phyloP scores from a whole-genome alignment of 2,797 vertebrate genomes.

The Brachymystax lenok region DNA sequence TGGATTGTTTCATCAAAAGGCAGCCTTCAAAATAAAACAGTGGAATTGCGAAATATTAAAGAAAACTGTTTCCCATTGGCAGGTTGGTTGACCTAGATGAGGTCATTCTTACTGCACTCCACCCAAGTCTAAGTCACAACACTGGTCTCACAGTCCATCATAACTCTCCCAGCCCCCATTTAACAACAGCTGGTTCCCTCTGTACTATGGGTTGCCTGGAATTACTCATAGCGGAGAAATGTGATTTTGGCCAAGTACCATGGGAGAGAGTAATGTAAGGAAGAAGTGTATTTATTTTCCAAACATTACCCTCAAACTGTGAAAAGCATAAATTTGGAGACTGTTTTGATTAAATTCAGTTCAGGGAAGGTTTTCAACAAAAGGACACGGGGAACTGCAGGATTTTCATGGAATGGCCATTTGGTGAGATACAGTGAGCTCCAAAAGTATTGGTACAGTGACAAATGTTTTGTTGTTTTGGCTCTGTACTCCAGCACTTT shows the following conservation, averaged over 20 bases:
- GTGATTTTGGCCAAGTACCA: conserved; percentile 51
- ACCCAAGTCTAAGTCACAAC: conserved; percentile 54
- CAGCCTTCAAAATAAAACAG: background rate
- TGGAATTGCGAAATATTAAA: background rate
- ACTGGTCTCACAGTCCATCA: conserved; percentile 48
- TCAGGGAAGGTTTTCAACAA: conserved; percentile 28
- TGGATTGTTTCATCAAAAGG: background rate
- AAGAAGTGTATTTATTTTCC: conserved; percentile 57
- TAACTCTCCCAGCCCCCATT: conserved; percentile 34
- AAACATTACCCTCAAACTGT: conserved; percentile 31
- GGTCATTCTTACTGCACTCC: conserved; percentile 54
- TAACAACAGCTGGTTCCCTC: conserved; percentile 60
- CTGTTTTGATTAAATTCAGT: conserved; percentile 31
- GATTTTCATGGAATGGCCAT: conserved; percentile 13
- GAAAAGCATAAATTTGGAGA: conserved; percentile 10
- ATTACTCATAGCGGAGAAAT: conserved; percentile 74
- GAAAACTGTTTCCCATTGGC: background rate
- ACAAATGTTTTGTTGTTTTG: too few relatives aligned
- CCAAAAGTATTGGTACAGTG: too few relatives aligned
- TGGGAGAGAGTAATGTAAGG: conserved; percentile 46
- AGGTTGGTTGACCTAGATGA: conserved; percentile 39
- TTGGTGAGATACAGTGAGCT: too few relatives aligned
- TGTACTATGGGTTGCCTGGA: conserved; percentile 45
- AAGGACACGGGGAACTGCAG: conserved; percentile 3
- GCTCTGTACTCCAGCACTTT: too few relatives aligned